Evolutionary conservation across 2,113 vertebrate species (phyloP).

Genomic region (Boulengeromyrus knoepffleri): DNA sequence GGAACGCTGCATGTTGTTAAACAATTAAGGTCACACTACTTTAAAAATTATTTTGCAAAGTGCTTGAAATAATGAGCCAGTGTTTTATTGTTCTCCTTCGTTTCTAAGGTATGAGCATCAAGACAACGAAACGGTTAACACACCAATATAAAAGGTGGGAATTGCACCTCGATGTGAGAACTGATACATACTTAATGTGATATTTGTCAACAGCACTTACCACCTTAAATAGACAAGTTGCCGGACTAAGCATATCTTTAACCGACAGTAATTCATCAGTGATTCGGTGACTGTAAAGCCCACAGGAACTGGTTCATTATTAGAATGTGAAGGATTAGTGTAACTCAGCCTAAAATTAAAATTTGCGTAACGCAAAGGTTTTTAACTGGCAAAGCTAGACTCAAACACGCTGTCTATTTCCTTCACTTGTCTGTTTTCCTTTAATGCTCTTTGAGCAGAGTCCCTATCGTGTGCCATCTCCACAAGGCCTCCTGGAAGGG

Average conservation of each 20-base stretch:
- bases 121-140: not conserved
- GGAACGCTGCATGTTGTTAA: not conserved
- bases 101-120: not conserved
- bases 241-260: not conserved
- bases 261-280: not conserved
- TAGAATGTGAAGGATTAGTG: not conserved
- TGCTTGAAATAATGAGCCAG: not conserved
- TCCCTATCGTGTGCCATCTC: not conserved
- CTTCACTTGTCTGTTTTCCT: not conserved
- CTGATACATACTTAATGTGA: not conserved
- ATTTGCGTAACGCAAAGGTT: not conserved
- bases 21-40: not conserved
- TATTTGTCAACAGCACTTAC: not conserved
- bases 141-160: not conserved
- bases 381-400: not conserved
- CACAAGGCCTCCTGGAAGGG: not conserved
- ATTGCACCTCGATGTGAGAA: not conserved
- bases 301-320: not conserved
- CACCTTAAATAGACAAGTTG: not conserved
- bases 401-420: not conserved
- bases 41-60: not conserved
- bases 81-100: not conserved
- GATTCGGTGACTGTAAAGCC: not conserved
- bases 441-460: slow-evolving; percentile 14
- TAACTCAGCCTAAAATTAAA: not conserved